Conservation (phyloP, 2,797 vertebrate genomes). For the Channa striata region DNA sequence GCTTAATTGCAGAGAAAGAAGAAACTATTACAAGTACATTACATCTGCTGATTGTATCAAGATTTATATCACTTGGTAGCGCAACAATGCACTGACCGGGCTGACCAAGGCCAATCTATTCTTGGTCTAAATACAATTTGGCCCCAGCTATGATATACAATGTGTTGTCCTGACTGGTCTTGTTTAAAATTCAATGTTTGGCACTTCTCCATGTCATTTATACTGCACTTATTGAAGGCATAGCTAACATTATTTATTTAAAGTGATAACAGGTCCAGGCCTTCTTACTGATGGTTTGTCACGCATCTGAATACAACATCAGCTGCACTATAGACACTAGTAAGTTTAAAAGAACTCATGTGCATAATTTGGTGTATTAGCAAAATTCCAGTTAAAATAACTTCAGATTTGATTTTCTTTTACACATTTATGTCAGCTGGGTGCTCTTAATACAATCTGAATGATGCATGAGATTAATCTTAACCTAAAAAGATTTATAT, state of each 20-base stretch:
- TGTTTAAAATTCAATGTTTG: slow-evolving; percentile 55
- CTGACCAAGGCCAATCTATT: slow-evolving; percentile 27
- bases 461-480: slow-evolving; percentile 62
- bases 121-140: slow-evolving; percentile 23
- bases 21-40: slow-evolving; percentile 40
- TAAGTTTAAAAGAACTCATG: slow-evolving; percentile 41
- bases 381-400: slow-evolving; percentile 67
- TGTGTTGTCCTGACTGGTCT: slow-evolving; percentile 16
- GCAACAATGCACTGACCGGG: slow-evolving; percentile 41
- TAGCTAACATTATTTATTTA: slow-evolving; percentile 63
- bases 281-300: slow-evolving; percentile 35
- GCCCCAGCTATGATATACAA: slow-evolving; percentile 36
- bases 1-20: slow-evolving; percentile 36
- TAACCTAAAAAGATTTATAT: slow-evolving; percentile 75
- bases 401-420: slow-evolving; percentile 44
- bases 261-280: slow-evolving; percentile 43
- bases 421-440: slow-evolving; percentile 69
- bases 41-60: slow-evolving; percentile 48
- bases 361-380: slow-evolving; percentile 56
- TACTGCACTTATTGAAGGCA: slow-evolving; percentile 52
- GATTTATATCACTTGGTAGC: slow-evolving; percentile 34
- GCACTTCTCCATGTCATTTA: slow-evolving; percentile 64
- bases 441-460: slow-evolving; percentile 73
- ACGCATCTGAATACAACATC: slow-evolving; percentile 49
- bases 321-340: slow-evolving; percentile 42